These are phyloP conservation scores for Manduca sexta DNA, from an alignment of 1,140 invertebrate genomes.

Conservation along the genomic window DNA sequence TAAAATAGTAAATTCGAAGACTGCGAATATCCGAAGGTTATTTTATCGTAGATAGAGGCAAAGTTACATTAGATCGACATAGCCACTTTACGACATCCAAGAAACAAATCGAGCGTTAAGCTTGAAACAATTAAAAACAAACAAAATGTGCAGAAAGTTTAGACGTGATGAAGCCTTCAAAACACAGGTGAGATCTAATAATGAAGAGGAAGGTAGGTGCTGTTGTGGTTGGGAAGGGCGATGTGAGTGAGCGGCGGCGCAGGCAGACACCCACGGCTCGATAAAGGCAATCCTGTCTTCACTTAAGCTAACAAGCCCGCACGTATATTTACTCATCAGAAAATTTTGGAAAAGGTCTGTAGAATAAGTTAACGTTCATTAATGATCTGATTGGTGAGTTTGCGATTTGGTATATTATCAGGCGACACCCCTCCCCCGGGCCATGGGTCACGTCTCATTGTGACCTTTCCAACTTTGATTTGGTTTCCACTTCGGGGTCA, in stretches of 20 bases:
- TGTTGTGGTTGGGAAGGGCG: constrained; percentile 39
- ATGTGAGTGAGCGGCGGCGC: constrained; percentile 46
- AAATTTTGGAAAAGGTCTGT: constrained; percentile 38
- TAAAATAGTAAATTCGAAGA: not conserved
- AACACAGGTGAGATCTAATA: constrained; percentile 45
- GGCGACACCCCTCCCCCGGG: constrained; percentile 46
- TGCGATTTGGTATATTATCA: constrained; percentile 37
- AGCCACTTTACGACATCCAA: constrained; percentile 35
- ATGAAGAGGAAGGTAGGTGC: constrained; percentile 44
- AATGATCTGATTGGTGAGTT: constrained; percentile 42
- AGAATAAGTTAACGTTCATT: constrained; percentile 40
- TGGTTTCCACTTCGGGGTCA: constrained; percentile 80
- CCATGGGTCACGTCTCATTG: constrained; percentile 77
- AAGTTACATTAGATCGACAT: constrained; percentile 4
- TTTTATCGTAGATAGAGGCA: constrained; percentile 22
- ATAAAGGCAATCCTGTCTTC: constrained; percentile 50
- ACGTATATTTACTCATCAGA: constrained; percentile 48
- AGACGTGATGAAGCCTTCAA: constrained; percentile 39
- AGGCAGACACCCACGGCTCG: constrained; percentile 67
- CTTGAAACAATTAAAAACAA: constrained; percentile 35
- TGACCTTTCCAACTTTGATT: constrained; percentile 81
- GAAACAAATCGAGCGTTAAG: constrained; percentile 48
- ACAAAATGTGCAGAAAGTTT: constrained; percentile 49
- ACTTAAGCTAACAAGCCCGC: constrained; percentile 57
- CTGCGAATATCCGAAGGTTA: constrained; percentile 16